Conservation (phyloP, 2,113 vertebrate species). For the Tetrax tetrax region DNA sequence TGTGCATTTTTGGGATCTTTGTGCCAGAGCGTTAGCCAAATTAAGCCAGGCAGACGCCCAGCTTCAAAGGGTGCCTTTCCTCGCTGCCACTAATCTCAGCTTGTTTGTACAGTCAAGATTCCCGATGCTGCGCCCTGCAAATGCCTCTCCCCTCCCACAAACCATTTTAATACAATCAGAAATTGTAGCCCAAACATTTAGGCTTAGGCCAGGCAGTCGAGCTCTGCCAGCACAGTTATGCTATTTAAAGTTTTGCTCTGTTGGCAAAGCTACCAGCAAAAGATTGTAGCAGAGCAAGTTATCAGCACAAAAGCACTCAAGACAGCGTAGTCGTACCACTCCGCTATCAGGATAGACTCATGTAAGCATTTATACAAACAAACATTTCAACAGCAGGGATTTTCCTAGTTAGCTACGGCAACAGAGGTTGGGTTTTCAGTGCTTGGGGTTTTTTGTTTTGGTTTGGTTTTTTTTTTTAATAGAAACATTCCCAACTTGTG, state of each 20-base stretch:
- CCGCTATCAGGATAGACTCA: background rate
- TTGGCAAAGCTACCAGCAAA: constrained; percentile 4
- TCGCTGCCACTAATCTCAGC: constrained; percentile 28
- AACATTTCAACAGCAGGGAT: constrained; percentile 7
- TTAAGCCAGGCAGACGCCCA: constrained; percentile 4
- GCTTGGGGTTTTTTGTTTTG: background rate
- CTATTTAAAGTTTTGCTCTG: background rate
- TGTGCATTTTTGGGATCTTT: background rate
- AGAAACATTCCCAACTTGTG: background rate
- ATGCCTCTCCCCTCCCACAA: constrained; percentile 14
- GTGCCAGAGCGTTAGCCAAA: background rate
- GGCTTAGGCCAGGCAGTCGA: background rate
- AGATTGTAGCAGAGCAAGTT: background rate
- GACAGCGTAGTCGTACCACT: background rate
- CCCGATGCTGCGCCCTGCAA: background rate
- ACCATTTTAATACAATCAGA: constrained; percentile 50
- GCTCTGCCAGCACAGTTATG: background rate
- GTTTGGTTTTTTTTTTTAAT: background rate
- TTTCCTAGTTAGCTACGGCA: background rate
- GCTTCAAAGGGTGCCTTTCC: constrained; percentile 36
- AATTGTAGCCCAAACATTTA: constrained; percentile 20
- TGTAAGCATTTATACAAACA: background rate
- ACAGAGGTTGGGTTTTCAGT: background rate
- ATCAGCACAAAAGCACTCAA: background rate
- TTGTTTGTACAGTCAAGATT: constrained; percentile 47